Base-by-base conservation (phyloP, 2,888 invertebrate genomes). In the Cheilosia pagana region DNA sequence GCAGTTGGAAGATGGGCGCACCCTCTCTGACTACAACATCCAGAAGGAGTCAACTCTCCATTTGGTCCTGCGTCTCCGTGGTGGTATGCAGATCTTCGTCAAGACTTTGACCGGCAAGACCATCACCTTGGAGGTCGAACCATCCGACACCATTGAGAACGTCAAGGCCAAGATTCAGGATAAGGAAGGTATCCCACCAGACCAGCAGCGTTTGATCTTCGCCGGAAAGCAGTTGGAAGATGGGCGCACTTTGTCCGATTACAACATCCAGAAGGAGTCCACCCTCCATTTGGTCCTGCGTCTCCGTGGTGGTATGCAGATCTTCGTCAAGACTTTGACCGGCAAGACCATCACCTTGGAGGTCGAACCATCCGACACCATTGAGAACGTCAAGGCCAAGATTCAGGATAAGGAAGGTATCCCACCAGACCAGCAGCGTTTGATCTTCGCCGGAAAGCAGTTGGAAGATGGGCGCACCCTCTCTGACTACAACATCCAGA, bases 11-110 rank as follows among this genome's bases (percentile, higher is more conserved):
- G 97, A 98, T 94, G 97, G 97, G 12, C 95, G 97, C 71, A 97
- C 97, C 8, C 93, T 89, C 10, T 97, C n/a, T 94, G 98, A 98
- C 92, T 89, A 89, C 53, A 89, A 89, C 60, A 89, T 89, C 25
- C 89, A 89, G 21, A 89, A 89, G 70, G 89, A 89, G 74, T 89
- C 89, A 0, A 89, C 89, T 10, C 83, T 89, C 0, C 89, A 89
- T n/a, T 94, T 96, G 93, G 98, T 98, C 70, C 94, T 98, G 81
- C 95, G 98, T 93, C 94, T 98, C 87, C 94, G 98, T 91, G 98
- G 98, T 93, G 96, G 94, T 92, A 98, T 98, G 89, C 89, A 89
- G 28, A 89, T 89, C 63, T 89, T 89, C 28, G 89, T 89, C 0
- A 89, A 89, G 60, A 89, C 89, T 0, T 50, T 89, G 48, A 89